Evolutionary conservation across 2,888 invertebrate species (phyloP).

Genomic region (Latrodectus hesperus): DNA sequence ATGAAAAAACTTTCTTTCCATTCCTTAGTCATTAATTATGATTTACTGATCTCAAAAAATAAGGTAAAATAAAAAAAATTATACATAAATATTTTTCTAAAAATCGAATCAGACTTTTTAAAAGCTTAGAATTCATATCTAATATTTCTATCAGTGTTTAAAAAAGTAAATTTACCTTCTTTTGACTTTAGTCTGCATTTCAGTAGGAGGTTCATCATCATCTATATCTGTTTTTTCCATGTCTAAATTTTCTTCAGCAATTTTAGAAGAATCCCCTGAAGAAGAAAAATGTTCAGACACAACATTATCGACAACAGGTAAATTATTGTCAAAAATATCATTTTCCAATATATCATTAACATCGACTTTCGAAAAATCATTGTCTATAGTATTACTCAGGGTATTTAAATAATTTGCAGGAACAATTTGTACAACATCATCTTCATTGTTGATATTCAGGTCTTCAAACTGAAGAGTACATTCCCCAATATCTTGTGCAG

Average conservation of each 20-base stretch:
- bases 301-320: slow-evolving; percentile 1
- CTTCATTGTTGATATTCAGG: not conserved
- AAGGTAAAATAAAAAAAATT: too few species aligned
- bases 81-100: too few species aligned
- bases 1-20: too few species aligned
- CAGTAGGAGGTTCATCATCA: slow-evolving; percentile 63
- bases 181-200: slow-evolving; percentile 62
- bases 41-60: too few species aligned
- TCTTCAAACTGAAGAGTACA: not conserved
- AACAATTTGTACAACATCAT: not conserved
- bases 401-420: not conserved
- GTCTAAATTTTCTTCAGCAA: not conserved
- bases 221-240: slow-evolving; percentile 10
- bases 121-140: not conserved
- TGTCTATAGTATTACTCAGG: not conserved
- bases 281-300: not conserved
- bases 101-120: too few species aligned
- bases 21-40: too few species aligned
- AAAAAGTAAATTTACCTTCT: slow-evolving; percentile 35
- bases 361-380: not conserved
- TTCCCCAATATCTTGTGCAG: slow-evolving; percentile 9
- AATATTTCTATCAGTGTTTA: not conserved
- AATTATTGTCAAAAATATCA: not conserved
- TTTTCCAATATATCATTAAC: not conserved
- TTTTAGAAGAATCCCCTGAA: not conserved